Conservation (phyloP, 2,888 invertebrate genomes). For the Dicyrtoma fusca region DNA sequence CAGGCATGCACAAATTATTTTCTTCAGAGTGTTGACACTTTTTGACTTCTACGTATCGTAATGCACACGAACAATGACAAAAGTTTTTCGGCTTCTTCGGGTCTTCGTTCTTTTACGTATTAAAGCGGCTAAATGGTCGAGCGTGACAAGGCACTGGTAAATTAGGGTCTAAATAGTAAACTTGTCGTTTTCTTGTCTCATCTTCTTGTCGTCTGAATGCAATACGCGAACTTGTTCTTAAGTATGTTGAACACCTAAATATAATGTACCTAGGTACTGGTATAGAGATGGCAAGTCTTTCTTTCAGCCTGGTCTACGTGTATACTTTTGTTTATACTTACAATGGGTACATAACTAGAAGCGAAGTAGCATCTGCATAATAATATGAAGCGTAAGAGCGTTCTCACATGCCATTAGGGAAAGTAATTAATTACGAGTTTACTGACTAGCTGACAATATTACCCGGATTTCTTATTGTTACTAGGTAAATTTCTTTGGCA, state of each 20-base stretch:
- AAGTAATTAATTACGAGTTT: slow-evolving; percentile 14
- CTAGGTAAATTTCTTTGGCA: too few relatives aligned
- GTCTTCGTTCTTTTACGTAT: slow-evolving; percentile 3
- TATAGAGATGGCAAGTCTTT: too few relatives aligned
- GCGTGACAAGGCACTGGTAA: slow-evolving; percentile 20
- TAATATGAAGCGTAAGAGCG: too few relatives aligned
- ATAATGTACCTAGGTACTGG: too few relatives aligned
- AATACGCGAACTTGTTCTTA: too few relatives aligned
- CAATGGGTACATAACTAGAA: too few relatives aligned
- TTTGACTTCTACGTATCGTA: neutral
- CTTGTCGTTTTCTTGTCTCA: slow-evolving; percentile 6
- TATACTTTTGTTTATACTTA: too few relatives aligned
- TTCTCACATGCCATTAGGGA: too few relatives aligned
- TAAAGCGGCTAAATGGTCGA: slow-evolving; percentile 13
- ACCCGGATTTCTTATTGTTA: too few relatives aligned
- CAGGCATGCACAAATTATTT: neutral
- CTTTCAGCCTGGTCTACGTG: neutral
- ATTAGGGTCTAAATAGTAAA: slow-evolving; percentile 19
- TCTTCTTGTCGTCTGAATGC: neutral
- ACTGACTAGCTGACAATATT: neutral
- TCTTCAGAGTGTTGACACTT: slow-evolving; percentile 14
- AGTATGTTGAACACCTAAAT: too few relatives aligned
- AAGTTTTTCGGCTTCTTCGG: neutral
- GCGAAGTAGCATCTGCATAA: too few relatives aligned
- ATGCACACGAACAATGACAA: slow-evolving; percentile 4